A percentile compares a stretch with the other conserved stretches of the same genome.
phyloP scores from a whole-genome alignment of 1,140 invertebrate species.

The Chrysomallon squamiferum region DNA sequence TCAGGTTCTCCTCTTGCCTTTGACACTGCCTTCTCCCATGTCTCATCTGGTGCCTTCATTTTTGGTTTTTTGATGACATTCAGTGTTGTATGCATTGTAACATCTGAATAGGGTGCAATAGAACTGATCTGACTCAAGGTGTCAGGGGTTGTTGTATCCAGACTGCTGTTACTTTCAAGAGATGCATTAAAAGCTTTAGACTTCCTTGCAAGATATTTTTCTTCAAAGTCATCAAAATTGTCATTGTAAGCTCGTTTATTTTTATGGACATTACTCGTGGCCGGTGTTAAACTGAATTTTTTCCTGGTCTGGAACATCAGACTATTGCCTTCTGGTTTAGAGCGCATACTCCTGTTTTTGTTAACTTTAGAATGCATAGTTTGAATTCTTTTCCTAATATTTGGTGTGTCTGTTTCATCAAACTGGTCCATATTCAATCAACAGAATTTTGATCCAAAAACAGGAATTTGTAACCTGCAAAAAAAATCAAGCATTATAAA shows the following conservation, averaged over 20 bases:
- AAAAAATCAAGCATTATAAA: too few relatives aligned
- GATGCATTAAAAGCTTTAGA: conserved; percentile 4
- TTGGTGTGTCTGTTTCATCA: background rate
- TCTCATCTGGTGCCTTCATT: conserved; percentile 31
- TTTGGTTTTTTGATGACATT: conserved; percentile 26
- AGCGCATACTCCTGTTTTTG: conserved; percentile 32
- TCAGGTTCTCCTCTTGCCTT: conserved; percentile 56
- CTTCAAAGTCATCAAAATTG: conserved; percentile 5
- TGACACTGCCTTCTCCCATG: conserved; percentile 54
- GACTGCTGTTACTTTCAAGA: background rate
- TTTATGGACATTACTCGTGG: conserved; percentile 27
- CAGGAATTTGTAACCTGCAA: too few relatives aligned
- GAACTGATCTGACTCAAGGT: conserved; percentile 55
- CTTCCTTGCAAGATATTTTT: conserved; percentile 4
- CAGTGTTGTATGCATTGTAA: conserved; percentile 37
- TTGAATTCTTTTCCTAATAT: background rate
- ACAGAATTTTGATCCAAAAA: too few relatives aligned
- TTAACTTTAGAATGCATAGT: conserved; percentile 5
- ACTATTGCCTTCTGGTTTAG: conserved; percentile 53
- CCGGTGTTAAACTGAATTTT: conserved; percentile 12
- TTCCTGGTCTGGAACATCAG: conserved; percentile 32
- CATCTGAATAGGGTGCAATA: conserved; percentile 44
- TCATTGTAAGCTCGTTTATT: background rate
- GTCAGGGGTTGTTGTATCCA: conserved; percentile 38
- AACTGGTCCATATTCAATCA: background rate